A percentile compares a stretch with the other conserved stretches of the same genome.
phyloP scores from a whole-genome alignment of 1,140 invertebrate species.

The Augochlora pura region DNA sequence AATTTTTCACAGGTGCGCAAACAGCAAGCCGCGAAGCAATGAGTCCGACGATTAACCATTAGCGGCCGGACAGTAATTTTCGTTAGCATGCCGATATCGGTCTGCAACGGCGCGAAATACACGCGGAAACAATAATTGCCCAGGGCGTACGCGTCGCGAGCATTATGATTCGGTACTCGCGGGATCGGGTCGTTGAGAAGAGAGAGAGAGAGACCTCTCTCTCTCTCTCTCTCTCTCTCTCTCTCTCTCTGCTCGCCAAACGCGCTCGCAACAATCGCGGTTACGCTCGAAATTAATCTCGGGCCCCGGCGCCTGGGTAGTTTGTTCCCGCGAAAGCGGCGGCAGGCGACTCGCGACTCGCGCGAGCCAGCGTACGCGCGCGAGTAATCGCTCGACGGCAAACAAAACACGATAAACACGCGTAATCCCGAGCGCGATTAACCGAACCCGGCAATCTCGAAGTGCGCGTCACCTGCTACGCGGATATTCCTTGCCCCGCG shows the following conservation, averaged over 20 bases:
- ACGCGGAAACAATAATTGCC: conserved; percentile 13
- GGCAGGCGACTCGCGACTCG: not conserved
- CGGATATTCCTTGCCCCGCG: not conserved
- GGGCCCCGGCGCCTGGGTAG: not conserved
- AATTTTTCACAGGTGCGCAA: too few relatives aligned
- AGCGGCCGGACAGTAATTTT: not conserved
- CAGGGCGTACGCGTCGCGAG: not conserved
- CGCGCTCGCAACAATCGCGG: conserved; percentile 2
- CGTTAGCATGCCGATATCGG: too few relatives aligned
- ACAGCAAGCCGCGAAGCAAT: too few relatives aligned
- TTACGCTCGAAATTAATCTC: conserved; percentile 35
- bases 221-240: too few relatives aligned
- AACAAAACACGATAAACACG: conserved; percentile 36
- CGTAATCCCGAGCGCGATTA: conserved; percentile 33
- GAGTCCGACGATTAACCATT: not conserved
- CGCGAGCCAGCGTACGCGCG: not conserved
- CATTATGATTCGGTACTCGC: conserved; percentile 5
- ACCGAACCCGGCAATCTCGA: conserved; percentile 2
- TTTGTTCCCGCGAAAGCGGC: conserved; percentile 11
- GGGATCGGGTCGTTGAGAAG: not conserved
- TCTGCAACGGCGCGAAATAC: not conserved
- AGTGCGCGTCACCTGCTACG: conserved; percentile 13
- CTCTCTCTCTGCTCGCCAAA: not conserved
- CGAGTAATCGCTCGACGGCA: conserved; percentile 35
- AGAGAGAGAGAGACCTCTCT: too few relatives aligned